Evolutionary conservation across 2,113 vertebrate genomes (phyloP), one percentile per base, ranked within the genome.

Genomic region (Dromiciops gliroides): DNA sequence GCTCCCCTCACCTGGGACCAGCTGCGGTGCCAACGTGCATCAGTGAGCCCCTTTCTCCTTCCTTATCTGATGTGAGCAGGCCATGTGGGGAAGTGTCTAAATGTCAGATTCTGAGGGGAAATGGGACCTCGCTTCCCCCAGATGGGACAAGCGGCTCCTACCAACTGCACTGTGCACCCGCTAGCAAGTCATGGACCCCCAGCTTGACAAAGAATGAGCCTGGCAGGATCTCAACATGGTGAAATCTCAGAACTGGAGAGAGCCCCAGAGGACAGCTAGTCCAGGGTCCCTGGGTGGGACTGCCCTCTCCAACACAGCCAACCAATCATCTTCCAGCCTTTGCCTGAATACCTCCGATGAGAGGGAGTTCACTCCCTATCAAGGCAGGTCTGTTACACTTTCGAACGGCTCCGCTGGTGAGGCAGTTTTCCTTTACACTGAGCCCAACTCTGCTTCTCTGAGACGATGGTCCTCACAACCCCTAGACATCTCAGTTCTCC

Each of bases 61-160:
- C 90, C 92, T 96, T 96, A 92, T 48, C 75, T 95, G 19, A 3
- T 37, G 89, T 95, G 94, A 96, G 90, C 67, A 90, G 94, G 89
- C 93, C 92, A 89, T 93, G 97, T 90, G 26, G 92, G 24, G 48
- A 95, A 95, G 94, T 93, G 97, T 94, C 97, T 92, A 94, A 94
- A 95, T 51, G 26, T 51, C 31, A 44, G 91, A 26, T 90, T 92
- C 94, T 94, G 94, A 97, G 92, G 48, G 28, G 90, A 96, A 92
- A 89, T 96, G 91, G 91, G 93, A 97, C 95, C 88, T 90, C 88
- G 89, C 91, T 88, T 94, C 93, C 95, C 14, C 97, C 96, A 97
- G 96, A 75, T 96, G 97, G 95, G 96, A 97, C n/a, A 97, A 93
- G 60, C 22, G 2, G 90, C 60, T 95, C 97, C 97, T 93, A 92